Evolutionary conservation across 2,888 invertebrate species (phyloP).

Genomic region (Nysson spinosus): DNA sequence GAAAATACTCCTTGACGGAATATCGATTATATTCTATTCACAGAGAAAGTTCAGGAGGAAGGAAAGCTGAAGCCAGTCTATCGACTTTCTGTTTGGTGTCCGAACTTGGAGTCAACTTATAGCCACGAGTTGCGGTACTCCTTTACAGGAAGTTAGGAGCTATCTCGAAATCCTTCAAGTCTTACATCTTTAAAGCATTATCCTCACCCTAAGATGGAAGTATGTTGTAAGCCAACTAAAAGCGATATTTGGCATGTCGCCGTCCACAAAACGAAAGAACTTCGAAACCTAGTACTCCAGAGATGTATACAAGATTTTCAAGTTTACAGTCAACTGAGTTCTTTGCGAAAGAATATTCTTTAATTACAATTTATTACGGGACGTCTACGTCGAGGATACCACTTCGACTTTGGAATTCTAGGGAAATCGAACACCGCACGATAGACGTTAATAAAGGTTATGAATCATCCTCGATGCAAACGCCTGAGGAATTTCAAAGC

Average conservation of each 20-base stretch:
- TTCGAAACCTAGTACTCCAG: slow-evolving; percentile 11
- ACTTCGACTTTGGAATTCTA: slow-evolving; percentile 5
- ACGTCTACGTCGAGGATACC: slow-evolving; percentile 2
- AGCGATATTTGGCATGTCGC: slow-evolving; percentile 8
- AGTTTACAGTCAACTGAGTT: slow-evolving; percentile 33
- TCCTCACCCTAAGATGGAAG: slow-evolving; percentile 14
- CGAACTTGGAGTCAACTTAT: slow-evolving; percentile 42
- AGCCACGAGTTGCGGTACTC: slow-evolving; percentile 19
- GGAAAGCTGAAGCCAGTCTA: slow-evolving; percentile 23
- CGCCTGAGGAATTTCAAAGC: not conserved
- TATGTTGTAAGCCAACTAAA: slow-evolving; percentile 13
- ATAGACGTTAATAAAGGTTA: not conserved
- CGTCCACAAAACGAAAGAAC: not conserved
- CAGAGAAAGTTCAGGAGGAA: slow-evolving; percentile 6
- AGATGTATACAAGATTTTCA: slow-evolving; percentile 31
- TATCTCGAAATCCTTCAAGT: slow-evolving; percentile 16
- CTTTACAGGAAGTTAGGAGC: slow-evolving; percentile 17
- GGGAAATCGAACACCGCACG: not conserved
- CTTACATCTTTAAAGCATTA: slow-evolving; percentile 30
- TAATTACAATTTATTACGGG: slow-evolving; percentile 46
- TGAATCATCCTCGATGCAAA: too few species aligned
- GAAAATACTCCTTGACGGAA: too few species aligned
- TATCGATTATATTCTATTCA: too few species aligned
- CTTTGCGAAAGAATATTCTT: slow-evolving; percentile 12
- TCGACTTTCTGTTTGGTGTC: slow-evolving; percentile 26